Evolutionary conservation across 1,140 invertebrate species (phyloP).

Genomic region (Cyclargus thomasi): DNA sequence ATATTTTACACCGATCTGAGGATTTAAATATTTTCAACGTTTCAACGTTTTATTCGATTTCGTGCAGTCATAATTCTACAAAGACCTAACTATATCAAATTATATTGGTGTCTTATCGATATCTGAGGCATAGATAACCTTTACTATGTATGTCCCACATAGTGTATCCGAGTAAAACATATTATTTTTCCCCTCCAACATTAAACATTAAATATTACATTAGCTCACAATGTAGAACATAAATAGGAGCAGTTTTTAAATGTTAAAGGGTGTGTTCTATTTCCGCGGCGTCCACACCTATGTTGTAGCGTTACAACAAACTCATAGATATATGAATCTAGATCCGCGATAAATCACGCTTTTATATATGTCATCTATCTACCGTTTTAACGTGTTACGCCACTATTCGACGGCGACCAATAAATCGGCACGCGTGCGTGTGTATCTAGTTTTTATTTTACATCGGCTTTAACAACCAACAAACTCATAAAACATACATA

Average conservation of each 20-base stretch:
- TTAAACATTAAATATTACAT: not conserved
- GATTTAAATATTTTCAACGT: no score
- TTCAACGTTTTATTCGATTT: no score
- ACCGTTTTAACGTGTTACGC: not conserved
- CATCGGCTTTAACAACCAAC: conserved; percentile 47
- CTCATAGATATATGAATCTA: conserved; percentile 34
- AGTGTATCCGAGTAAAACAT: not conserved
- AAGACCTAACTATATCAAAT: no score
- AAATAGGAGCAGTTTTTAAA: conserved; percentile 38
- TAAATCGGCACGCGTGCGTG: conserved; percentile 23
- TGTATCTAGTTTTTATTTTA: conserved; percentile 43
- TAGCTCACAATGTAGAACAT: conserved; percentile 5
- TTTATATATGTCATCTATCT: not conserved
- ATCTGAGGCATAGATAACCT: no score
- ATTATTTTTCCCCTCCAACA: not conserved
- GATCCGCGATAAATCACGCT: not conserved
- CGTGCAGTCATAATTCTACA: no score
- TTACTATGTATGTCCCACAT: no score
- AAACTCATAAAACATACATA: conserved; percentile 65
- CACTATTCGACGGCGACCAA: not conserved
- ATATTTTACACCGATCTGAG: no score
- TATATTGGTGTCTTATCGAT: no score
- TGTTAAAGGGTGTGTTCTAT: conserved; percentile 44
- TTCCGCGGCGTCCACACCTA: conserved; percentile 24
- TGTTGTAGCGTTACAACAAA: conserved; percentile 37